These are phyloP conservation scores for Drosophila multiciliata DNA, from an alignment of 2,888 invertebrate genomes.

Conservation along the genomic window DNA sequence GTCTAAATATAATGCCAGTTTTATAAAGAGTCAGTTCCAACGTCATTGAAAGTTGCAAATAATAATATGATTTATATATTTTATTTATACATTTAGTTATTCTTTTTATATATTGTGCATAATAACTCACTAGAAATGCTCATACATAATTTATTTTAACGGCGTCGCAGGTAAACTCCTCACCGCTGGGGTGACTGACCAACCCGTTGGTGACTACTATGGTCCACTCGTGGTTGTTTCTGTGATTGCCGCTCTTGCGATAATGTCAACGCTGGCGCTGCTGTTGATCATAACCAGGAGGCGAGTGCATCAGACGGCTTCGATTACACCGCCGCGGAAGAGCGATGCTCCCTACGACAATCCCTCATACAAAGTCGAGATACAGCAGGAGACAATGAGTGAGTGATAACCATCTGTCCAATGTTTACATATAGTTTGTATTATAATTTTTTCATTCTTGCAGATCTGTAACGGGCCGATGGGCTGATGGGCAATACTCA, in stretches of 20 bases:
- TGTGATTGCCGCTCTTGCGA: slow-evolving; percentile 93
- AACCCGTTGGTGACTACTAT: slow-evolving; percentile 90
- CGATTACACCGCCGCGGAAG: slow-evolving; percentile 92
- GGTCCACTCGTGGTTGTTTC: slow-evolving; percentile 95
- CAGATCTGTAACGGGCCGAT: slow-evolving; percentile 69
- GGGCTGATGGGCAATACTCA: slow-evolving; percentile 44
- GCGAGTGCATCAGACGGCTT: slow-evolving; percentile 89
- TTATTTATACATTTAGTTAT: neutral
- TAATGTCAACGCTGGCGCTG: slow-evolving; percentile 92
- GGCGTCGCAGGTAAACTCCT: slow-evolving; percentile 86
- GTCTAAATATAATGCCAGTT: too few species aligned
- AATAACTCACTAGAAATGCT: neutral
- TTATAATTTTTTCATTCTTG: slow-evolving; percentile 2
- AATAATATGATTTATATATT: neutral
- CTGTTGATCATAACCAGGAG: slow-evolving; percentile 92
- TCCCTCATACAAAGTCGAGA: slow-evolving; percentile 96
- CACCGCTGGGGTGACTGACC: slow-evolving; percentile 82
- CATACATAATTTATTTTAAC: neutral
- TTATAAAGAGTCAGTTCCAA: neutral
- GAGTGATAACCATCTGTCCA: slow-evolving; percentile 68
- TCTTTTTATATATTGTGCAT: neutral
- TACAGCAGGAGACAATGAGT: slow-evolving; percentile 97
- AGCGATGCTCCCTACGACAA: slow-evolving; percentile 96
- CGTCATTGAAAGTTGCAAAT: neutral
- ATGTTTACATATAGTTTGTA: neutral